These are phyloP conservation scores for Strix occidentalis DNA, from an alignment of 2,797 vertebrate species.

Conservation along the genomic window DNA sequence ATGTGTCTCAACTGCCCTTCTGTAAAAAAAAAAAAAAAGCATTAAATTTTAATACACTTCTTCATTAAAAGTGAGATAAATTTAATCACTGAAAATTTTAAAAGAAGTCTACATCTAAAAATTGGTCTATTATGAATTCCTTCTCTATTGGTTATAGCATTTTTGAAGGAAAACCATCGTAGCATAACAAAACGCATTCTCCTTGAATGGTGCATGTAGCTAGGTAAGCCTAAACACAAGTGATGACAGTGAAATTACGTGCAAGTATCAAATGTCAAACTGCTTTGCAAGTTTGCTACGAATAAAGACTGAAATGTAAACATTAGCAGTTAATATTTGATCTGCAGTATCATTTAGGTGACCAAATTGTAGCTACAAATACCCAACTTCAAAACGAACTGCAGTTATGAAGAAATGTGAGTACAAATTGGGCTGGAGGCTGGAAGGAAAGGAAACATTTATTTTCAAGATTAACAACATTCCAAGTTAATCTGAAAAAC, in stretches of 20 bases:
- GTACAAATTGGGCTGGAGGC: background rate
- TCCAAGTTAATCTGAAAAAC: background rate
- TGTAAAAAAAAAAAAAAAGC: slow-evolving; percentile 70
- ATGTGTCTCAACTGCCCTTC: slow-evolving; percentile 91
- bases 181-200: background rate
- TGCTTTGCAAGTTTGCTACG: background rate
- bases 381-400: background rate
- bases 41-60: background rate
- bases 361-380: background rate
- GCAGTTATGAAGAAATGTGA: background rate
- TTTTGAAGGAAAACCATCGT: background rate
- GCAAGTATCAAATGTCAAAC: background rate
- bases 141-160: background rate
- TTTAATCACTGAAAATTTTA: background rate
- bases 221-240: background rate
- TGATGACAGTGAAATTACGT: background rate
- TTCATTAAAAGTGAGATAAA: background rate
- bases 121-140: background rate
- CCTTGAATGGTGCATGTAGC: background rate
- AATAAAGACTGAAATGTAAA: background rate
- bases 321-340: background rate
- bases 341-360: background rate
- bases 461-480: background rate
- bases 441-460: background rate
- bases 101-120: background rate